Conservation (phyloP, 2,797 vertebrate genomes). For the Leptatherina wallacei region DNA sequence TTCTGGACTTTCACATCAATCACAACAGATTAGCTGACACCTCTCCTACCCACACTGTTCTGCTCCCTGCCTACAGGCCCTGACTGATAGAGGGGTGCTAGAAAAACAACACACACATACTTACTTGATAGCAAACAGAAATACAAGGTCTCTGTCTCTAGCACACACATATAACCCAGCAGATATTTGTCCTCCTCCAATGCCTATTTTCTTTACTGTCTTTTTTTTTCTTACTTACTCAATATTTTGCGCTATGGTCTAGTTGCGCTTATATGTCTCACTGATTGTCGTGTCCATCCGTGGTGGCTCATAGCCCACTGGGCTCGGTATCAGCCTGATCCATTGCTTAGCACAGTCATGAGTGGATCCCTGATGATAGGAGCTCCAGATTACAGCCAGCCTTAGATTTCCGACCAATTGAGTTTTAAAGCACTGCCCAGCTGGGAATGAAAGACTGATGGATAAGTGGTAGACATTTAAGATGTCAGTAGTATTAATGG, state of each 20-base stretch:
- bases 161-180: constrained; percentile 25
- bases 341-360: constrained; percentile 57
- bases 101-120: constrained; percentile 58
- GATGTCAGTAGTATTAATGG: constrained; percentile 11
- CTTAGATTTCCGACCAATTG: constrained; percentile 40
- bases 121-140: constrained; percentile 38
- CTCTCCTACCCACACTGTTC: constrained; percentile 73
- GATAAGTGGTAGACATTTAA: constrained; percentile 19
- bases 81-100: constrained; percentile 66
- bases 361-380: constrained; percentile 53
- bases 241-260: constrained; percentile 32
- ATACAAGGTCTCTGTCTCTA: constrained; percentile 43
- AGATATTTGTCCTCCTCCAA: constrained; percentile 21
- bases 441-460: constrained; percentile 28
- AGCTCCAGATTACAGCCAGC: constrained; percentile 62
- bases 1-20: constrained; percentile 72
- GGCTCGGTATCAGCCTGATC: constrained; percentile 60
- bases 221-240: constrained; percentile 43
- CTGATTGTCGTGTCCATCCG: constrained; percentile 48
- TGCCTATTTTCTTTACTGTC: constrained; percentile 49
- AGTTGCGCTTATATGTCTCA: constrained; percentile 32
- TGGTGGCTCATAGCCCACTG: constrained; percentile 57
- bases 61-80: constrained; percentile 61
- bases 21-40: constrained; percentile 77
- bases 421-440: constrained; percentile 24